Evolutionary conservation across 2,888 invertebrate genomes (phyloP), one percentile per base, ranked within the genome.

Genomic region (Micoletzkya japonica): DNA sequence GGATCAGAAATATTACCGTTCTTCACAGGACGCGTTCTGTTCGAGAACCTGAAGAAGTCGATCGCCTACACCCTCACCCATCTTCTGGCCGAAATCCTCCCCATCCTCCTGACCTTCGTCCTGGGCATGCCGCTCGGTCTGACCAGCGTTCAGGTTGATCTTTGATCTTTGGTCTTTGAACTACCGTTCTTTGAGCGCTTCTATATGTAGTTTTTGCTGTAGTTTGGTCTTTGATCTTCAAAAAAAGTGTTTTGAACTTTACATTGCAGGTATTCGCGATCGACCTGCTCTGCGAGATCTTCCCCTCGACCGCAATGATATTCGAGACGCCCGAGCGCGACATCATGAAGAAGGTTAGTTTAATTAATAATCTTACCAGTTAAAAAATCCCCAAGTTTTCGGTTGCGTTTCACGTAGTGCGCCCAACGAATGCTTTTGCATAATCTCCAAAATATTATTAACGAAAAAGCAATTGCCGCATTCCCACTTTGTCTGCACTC

Each of bases 31-130:
- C 74, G 78, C 24, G 58, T 78, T 24, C 72, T 78, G 10, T 79
- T 75, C 63, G 74, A 77, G 50, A 78, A 78, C 60, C 70, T 78
- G 24, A 73, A 72, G 49, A 77, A 77, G 54, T 73, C 79, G 1
- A 72, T 79, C 60, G 79, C 76, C 24, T 79, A 76, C 70, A 74
- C 77, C 4, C 64, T 80, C 60, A 73, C 79, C n/a, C 79, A 80
- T 70, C 37, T 80, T 7, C 50, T 79, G 70, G 77, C 79, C 10
- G 79, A 80, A 44, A 67, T 79, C n/a, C 57, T 76, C 36, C 77
- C 79, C 17, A 77, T 79, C 20, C 68, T 78, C 26, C 70, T 79
- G 50, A 70, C 73, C 37, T 78, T 78, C 50, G 59, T 77, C 2
- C 52, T 80, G 4, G 79, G 79, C 24, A 72, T 77, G n/a, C 77